Evolutionary conservation across 2,888 invertebrate genomes (phyloP), one percentile per base, ranked within the genome.

Genomic region (Sepiola atlantica): DNA sequence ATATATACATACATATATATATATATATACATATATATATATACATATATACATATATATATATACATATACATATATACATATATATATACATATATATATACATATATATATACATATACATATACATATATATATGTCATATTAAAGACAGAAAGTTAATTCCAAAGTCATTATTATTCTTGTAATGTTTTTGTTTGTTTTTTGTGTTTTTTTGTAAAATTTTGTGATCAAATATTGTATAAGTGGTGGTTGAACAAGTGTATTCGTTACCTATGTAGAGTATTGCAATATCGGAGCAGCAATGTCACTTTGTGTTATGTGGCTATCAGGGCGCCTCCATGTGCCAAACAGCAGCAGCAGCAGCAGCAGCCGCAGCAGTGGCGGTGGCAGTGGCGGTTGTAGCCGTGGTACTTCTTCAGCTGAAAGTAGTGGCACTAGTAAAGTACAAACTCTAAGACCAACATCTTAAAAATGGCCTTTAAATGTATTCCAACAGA

Each of bases 371-470:
- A n/a, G 77, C 77, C 16, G n/a, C 32, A n/a, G 77, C n/a, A n/a
- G 45, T 45, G 45, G 45, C 14, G 77, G n/a, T n/a, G 32, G 77
- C n/a, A n/a, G 77, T 77, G n/a, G 77, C 77, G 16, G n/a, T 77
- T n/a, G 77, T 77, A 77, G n/a, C n/a, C n/a, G n/a, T n/a, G n/a
- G n/a, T n/a, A n/a, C n/a, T n/a, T n/a, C 77, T 77, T 32, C 77
- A 77, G 77, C 77, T n/a, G 77, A 77, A 77, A 77, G n/a, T 77
- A 77, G 77, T 77, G 77, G 77, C 77, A n/a, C 77, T n/a, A n/a
- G 77, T 77, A 77, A 77, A 77, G 77, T 77, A 77, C 77, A 77
- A 77, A 77, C 32, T n/a, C 77, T 2, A 77, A 77, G 77, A 77
- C 77, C 77, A 77, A 32, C 77, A 32, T 77, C 77, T 77, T 77